Conservation (phyloP, 2,888 invertebrate genomes). For the Drosophila flavopinicola region DNA sequence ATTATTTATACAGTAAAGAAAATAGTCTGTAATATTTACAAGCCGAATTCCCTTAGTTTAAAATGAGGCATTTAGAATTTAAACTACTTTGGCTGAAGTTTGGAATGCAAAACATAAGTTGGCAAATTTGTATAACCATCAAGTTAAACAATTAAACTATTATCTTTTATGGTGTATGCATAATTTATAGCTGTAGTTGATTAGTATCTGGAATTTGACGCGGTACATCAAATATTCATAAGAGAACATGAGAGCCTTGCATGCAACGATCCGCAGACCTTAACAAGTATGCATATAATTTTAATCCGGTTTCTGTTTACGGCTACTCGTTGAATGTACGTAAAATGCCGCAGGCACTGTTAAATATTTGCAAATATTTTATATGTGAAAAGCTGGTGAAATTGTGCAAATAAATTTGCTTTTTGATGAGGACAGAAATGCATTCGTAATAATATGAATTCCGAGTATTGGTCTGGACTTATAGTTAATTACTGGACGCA, state of each 20-base stretch:
- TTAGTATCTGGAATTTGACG: conserved; percentile 18
- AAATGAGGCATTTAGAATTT: no score
- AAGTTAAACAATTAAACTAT: no score
- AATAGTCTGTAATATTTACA: no score
- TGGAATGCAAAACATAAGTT: no score
- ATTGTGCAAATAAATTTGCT: conserved; percentile 44
- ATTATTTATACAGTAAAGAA: no score
- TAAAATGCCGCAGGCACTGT: conserved; percentile 17
- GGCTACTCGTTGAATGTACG: conserved; percentile 21
- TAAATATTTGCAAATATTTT: conserved; percentile 59
- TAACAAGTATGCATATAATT: neutral
- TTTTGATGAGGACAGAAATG: conserved; percentile 25
- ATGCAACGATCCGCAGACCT: neutral
- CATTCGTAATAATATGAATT: conserved; percentile 25
- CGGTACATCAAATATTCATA: conserved; percentile 12
- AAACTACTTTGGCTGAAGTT: no score
- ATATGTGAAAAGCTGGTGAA: conserved; percentile 25
- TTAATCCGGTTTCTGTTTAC: conserved; percentile 4
- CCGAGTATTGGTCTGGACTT: conserved; percentile 4
- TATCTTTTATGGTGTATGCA: no score
- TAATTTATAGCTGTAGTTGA: conserved; percentile 3
- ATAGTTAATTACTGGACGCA: conserved; percentile 58
- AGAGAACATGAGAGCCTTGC: neutral
- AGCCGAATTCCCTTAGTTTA: no score
- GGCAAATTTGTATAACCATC: no score